A percentile compares a stretch with the other conserved stretches of the same genome.
phyloP scores from a whole-genome alignment of 2,797 vertebrate species.

The Natrix natrix region DNA sequence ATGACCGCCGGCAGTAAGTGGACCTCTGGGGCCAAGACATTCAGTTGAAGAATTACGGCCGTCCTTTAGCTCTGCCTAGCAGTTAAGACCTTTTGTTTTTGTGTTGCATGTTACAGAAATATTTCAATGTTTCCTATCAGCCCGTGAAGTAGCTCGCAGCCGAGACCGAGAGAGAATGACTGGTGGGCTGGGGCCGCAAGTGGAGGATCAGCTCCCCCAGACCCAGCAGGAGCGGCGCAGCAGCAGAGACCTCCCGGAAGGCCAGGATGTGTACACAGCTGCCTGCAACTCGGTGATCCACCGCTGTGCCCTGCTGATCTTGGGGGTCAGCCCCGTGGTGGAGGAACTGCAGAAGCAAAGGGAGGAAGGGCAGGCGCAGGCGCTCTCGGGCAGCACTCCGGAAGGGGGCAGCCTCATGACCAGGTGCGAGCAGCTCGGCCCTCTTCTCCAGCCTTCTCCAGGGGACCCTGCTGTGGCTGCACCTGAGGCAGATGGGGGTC shows the following conservation, averaged over 20 bases:
- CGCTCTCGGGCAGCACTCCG: conserved; percentile 69
- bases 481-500: neutral
- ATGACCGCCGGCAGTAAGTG: conserved; percentile 98
- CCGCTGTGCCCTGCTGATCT: conserved; percentile 88
- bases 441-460: neutral
- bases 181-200: conserved; percentile 74
- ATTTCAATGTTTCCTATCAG: conserved; percentile 99
- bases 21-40: neutral
- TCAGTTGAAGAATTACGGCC: conserved; percentile 50
- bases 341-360: conserved; percentile 80
- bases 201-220: conserved; percentile 80
- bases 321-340: conserved; percentile 89
- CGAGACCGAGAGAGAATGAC: conserved; percentile 87
- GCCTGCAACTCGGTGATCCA: conserved; percentile 97
- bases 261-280: conserved; percentile 93
- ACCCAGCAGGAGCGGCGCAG: conserved; percentile 83
- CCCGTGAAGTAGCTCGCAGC: conserved; percentile 91
- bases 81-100: conserved; percentile 73
- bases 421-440: conserved; percentile 74
- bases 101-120: conserved; percentile 90
- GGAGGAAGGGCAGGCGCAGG: conserved; percentile 78
- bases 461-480: neutral
- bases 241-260: conserved; percentile 84
- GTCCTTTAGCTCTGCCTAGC: conserved; percentile 62
- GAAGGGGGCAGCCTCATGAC: conserved; percentile 90